A percentile compares a stretch with the other conserved stretches of the same genome.
phyloP scores from a whole-genome alignment of 1,140 invertebrate species.

The Chionoecetes opilio region DNA sequence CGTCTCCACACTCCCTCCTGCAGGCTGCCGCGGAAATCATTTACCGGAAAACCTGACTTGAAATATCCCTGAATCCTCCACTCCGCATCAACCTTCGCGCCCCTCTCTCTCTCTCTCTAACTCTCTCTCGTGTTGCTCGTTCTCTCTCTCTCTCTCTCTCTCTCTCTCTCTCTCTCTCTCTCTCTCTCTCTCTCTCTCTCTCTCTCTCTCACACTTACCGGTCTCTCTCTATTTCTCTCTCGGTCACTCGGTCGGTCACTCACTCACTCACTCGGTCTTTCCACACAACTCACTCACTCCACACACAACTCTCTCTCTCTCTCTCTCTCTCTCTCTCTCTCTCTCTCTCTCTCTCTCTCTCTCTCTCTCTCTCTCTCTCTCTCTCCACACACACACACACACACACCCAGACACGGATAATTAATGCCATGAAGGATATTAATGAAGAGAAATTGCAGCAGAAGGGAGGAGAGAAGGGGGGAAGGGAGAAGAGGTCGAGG shows the following conservation, averaged over 20 bases:
- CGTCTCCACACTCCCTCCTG: no score
- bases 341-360: not conserved
- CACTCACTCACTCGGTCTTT: no score
- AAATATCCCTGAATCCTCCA: not conserved
- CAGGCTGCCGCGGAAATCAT: no score
- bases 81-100: not conserved
- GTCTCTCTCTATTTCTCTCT: no score
- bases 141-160: not conserved
- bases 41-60: no score
- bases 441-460: not conserved
- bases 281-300: not conserved
- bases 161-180: not conserved
- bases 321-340: not conserved
- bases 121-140: no score
- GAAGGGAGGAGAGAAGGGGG: no score
- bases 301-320: not conserved
- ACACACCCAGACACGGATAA: not conserved
- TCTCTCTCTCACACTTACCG: not conserved
- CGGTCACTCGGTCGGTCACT: no score
- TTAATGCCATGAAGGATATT: not conserved
- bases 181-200: slow-evolving; percentile 8
- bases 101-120: not conserved
- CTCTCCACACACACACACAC: not conserved
- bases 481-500: no score
- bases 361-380: slow-evolving; percentile 8